Evolutionary conservation across 2,797 vertebrate species (phyloP), one percentile per base, ranked within the genome.

Genomic region (Alfaro cultratus): DNA sequence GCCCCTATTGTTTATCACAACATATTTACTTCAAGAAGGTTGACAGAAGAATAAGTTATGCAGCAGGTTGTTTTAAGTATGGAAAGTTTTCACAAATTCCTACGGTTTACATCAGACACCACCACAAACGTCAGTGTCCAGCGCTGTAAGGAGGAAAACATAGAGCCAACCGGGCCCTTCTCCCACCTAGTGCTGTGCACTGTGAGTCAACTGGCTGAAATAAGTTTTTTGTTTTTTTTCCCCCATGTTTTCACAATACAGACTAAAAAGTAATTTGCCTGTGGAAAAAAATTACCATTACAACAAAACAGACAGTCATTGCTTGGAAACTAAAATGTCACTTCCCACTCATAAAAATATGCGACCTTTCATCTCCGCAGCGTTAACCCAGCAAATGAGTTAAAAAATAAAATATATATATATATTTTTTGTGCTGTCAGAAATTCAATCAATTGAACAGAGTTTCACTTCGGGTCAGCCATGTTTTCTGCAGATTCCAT

Each of bases 401-500:
- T 41, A 26, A 43, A 62, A 34, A 34, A 34, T 13, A 11, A 34
- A 34, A n/a, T 26, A 18, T 47, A 4, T 4, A 46, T 16, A 47
- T 47, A 8, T 49, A 0, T 8, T 8, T 51, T 51, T 23, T 23
- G 13, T 31, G 16, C 12, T 4, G 10, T 13, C 51, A 49, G 41
- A 53, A 55, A 83, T 82, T 80, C 80, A 62, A 78, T 82, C 74
- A 49, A 78, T 26, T 80, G 72, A 77, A 77, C 2, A 73, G 53
- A 78, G 83, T 53, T 23, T 53, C 68, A 76, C 74, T 57, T 72
- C 8, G 29, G 26, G 76, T 80, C 74, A 73, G 57, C 41, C 64
- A 62, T 45, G 41, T 71, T 71, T 43, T 64, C 47, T 5, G 64
- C 75, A 9, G 74, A 78, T 84, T 90, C 86, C 83, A 80, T 45